Base-by-base conservation (phyloP, 2,888 invertebrate species). In the Coelopa pilipes region DNA sequence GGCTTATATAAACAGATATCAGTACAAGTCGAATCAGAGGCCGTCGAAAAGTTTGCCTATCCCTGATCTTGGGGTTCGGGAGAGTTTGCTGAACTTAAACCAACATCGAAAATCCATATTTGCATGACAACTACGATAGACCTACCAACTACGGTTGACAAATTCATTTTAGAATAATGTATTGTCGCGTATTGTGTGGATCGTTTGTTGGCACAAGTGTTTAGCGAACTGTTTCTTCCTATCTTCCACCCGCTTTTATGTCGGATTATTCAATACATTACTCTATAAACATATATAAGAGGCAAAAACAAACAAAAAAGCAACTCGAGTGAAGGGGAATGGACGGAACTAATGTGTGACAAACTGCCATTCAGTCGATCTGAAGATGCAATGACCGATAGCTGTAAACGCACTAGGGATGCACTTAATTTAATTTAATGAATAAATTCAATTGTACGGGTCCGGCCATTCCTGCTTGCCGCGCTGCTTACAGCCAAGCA, bases 381-480 rank as follows among this genome's bases (percentile, higher is more conserved):
- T 34, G 4, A 7, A 34, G 34, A 34, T 34, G 34, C 4, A 34
- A 34, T 34, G 34, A 34, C 21, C 17, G 57, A 57, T 57, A 19
- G 57, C 57, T 57, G 13, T 11, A 57, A 57, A 7, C 17, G 21
- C 13, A 19, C 21, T 3, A 57, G 57, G 11, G 21, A 19, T 57
- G n/a, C 57, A 72, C 49, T 72, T 73, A 72, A 75, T 75, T 75
- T 63, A 73, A 70, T 70, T 73, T 73, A 75, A 75, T 75, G 62
- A 75, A 75, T 67, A 63, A 55, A 34, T 65, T 63, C 72, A 72
- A 72, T 72, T 72, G 72, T 72, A 63, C 45, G 63, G 34, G 15
- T 34, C 15, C 3, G n/a, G 4, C 57, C 57, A 19, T 19, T 57
- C 19, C 19, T 57, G 57, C 57, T 11, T 57, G 55, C 15, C 15